Conservation (phyloP, 2,113 vertebrate genomes). For the Fulica atra region DNA sequence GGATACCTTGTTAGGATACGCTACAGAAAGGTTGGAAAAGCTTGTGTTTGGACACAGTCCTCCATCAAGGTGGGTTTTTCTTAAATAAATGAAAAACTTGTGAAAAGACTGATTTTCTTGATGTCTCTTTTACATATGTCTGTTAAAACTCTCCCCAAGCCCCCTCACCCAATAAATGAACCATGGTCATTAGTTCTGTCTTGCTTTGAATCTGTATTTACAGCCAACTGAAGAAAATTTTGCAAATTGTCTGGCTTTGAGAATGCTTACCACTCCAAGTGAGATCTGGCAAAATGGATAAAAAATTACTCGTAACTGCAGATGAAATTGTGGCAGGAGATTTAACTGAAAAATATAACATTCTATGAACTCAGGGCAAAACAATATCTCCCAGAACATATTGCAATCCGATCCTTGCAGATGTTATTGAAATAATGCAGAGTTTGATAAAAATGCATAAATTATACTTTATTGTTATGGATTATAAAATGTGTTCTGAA, state of each 20-base stretch:
- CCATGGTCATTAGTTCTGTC: not conserved
- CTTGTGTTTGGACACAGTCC: not conserved
- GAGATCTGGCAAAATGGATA: slow-evolving; percentile 26
- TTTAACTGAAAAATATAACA: slow-evolving; percentile 40
- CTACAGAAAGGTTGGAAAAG: not conserved
- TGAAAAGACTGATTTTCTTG: not conserved
- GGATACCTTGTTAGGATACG: not conserved
- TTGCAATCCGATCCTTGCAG: slow-evolving; percentile 30
- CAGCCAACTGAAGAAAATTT: not conserved
- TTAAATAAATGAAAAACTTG: not conserved
- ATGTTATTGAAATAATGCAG: slow-evolving; percentile 61
- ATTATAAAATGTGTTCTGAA: slow-evolving; percentile 57
- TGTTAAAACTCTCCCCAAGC: too few species aligned
- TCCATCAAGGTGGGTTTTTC: not conserved
- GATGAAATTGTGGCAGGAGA: slow-evolving; percentile 41
- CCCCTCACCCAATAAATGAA: not conserved
- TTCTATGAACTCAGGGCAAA: slow-evolving; percentile 58
- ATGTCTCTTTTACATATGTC: not conserved
- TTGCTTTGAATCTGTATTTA: not conserved
- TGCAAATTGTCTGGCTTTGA: not conserved
- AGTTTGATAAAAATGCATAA: slow-evolving; percentile 67
- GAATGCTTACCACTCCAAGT: not conserved
- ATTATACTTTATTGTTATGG: slow-evolving; percentile 61
- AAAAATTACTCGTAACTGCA: slow-evolving; percentile 38
- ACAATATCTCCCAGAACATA: slow-evolving; percentile 58